Conservation (phyloP, 2,888 invertebrate species). For the Caenorhabditis sp. region DNA sequence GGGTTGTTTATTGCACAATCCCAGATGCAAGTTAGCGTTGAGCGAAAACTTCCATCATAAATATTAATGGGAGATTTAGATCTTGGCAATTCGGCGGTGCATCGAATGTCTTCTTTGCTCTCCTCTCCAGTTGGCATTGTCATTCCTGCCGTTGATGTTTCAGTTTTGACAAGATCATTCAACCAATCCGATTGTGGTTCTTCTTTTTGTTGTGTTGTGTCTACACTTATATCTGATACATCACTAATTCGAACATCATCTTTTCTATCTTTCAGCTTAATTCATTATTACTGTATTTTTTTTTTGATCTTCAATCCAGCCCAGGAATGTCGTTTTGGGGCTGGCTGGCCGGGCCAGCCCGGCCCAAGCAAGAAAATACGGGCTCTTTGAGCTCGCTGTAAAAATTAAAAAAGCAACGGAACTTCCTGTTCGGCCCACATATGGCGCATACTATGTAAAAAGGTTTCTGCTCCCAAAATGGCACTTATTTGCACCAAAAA, state of each 20-base stretch:
- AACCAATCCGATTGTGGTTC: slow-evolving; percentile 24
- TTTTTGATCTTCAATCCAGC: not conserved
- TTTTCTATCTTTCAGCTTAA: slow-evolving; percentile 12
- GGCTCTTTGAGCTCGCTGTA: too few relatives aligned
- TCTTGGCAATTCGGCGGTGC: not conserved
- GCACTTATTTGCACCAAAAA: too few relatives aligned
- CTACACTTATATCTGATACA: slow-evolving; percentile 18
- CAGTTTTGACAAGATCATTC: slow-evolving; percentile 24
- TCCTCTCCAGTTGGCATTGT: not conserved
- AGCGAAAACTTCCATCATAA: not conserved
- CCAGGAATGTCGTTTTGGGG: too few relatives aligned
- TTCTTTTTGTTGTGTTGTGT: slow-evolving; percentile 1
- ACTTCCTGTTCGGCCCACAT: too few relatives aligned
- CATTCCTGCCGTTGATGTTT: not conserved
- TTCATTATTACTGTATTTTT: not conserved
- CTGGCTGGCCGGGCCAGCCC: too few relatives aligned
- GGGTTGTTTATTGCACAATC: not conserved
- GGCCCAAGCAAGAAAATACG: too few relatives aligned
- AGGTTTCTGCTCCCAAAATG: too few relatives aligned
- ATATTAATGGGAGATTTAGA: not conserved
- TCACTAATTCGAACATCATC: slow-evolving; percentile 24
- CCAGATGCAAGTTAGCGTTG: slow-evolving; percentile 8
- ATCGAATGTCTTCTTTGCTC: not conserved
- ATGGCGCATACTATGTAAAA: too few relatives aligned
- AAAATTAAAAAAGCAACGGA: too few relatives aligned